A percentile compares a stretch with the other conserved stretches of the same genome.
phyloP scores from a whole-genome alignment of 2,113 vertebrate genomes.

The Choloepus hoffmanni region DNA sequence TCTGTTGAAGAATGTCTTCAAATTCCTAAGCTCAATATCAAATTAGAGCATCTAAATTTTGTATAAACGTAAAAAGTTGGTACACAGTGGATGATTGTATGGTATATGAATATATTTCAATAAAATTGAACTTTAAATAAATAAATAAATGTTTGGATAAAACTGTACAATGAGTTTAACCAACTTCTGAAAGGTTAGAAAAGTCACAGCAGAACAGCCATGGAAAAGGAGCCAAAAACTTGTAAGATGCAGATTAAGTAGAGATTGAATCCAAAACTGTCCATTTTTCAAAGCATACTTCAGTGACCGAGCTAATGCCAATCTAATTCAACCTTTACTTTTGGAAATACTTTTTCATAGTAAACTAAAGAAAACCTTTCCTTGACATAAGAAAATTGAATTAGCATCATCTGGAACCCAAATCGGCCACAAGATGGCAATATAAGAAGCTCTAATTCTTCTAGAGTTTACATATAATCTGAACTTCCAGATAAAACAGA shows the following conservation, averaged over 20 bases:
- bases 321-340: neutral
- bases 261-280: neutral
- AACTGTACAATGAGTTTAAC: neutral
- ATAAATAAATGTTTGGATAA: neutral
- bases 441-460: slow-evolving; percentile 41
- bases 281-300: slow-evolving; percentile 6
- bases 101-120: too few relatives aligned
- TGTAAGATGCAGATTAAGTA: neutral
- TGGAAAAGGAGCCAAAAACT: neutral
- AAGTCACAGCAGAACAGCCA: neutral
- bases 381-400: slow-evolving; percentile 5
- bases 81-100: too few relatives aligned
- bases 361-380: slow-evolving; percentile 21
- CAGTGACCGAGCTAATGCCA: neutral
- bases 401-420: neutral
- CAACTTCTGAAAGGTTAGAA: neutral
- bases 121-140: too few relatives aligned
- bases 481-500: slow-evolving; percentile 60
- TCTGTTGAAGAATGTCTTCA: neutral
- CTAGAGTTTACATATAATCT: neutral
- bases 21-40: slow-evolving; percentile 5
- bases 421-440: slow-evolving; percentile 66
- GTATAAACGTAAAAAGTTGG: neutral
- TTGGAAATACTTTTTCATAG: neutral
- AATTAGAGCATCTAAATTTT: neutral